Percentiles rank a stretch among this genome's conserved stretches.
Evolutionary conservation across 1,140 invertebrate genomes (phyloP).

Genomic region (Phocides pigmalion): DNA sequence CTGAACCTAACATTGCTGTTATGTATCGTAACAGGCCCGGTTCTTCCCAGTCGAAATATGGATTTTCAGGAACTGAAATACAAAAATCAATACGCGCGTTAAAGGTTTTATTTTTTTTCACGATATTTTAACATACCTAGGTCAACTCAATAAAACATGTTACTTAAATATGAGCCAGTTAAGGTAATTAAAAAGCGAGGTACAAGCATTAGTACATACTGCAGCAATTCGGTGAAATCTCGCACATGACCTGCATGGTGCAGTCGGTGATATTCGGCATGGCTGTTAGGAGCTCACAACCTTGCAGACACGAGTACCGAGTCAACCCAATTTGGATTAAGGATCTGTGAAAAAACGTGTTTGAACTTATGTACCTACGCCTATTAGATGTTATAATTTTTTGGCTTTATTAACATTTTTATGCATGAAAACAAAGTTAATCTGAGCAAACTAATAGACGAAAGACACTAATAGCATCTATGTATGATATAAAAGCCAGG

Average conservation of each 20-base stretch:
- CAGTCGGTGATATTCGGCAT: constrained; percentile 55
- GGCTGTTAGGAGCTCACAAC: constrained; percentile 50
- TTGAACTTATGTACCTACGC: too few relatives aligned
- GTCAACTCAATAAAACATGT: too few relatives aligned
- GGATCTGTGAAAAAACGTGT: constrained; percentile 39
- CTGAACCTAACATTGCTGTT: constrained; percentile 59
- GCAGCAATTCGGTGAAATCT: constrained; percentile 52
- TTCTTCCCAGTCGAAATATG: constrained; percentile 79
- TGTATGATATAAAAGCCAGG: too few relatives aligned
- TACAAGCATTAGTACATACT: constrained; percentile 36
- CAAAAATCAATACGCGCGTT: not conserved
- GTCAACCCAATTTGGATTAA: constrained; percentile 60
- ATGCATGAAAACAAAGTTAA: too few relatives aligned
- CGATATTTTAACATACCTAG: too few relatives aligned
- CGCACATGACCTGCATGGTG: constrained; percentile 59
- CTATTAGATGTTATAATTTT: too few relatives aligned
- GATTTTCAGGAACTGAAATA: constrained; percentile 72
- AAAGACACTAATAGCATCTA: too few relatives aligned
- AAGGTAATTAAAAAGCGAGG: not conserved
- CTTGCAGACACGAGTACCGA: constrained; percentile 51
- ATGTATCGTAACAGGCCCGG: constrained; percentile 82
- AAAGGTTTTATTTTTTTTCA: too few relatives aligned
- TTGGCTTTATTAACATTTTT: too few relatives aligned
- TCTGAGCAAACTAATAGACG: too few relatives aligned
- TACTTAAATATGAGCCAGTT: too few relatives aligned